Evolutionary conservation across 2,888 invertebrate genomes (phyloP), one percentile per base, ranked within the genome.

Genomic region (Xylota segnis): DNA sequence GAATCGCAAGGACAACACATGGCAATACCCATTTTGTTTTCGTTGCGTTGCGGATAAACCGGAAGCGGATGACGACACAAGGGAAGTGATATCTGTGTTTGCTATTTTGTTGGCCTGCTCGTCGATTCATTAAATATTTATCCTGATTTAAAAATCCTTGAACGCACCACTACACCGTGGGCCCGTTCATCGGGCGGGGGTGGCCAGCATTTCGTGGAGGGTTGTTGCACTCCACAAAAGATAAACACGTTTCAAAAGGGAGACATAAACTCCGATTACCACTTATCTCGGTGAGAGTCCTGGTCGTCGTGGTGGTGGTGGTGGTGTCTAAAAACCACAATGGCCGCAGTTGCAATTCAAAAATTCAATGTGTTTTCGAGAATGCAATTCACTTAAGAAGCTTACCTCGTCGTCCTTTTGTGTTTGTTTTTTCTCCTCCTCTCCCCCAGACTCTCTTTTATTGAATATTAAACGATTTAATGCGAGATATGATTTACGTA

Each of bases 111-210:
- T 63, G 40, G 29, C 16, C 70, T 56, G 16, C 54, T 71, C 58
- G 70, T 34, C 84, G 75, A 81, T 71, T 81, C 84, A 81, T 84
- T 84, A 66, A 84, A 84, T 84, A 84, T 84, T 81, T 81, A 81
- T 81, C 81, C 52, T 70, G 75, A 71, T 84, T 81, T 75, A 65
- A 66, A 71, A 47, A 68, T 74, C 74, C 43, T 56, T 66, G 58
- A 66, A 12, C 45, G 29, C 45, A 45, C 6, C 12, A 9, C 40
- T 18, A 37, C 37, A 40, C 32, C 12, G 27, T 37, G 16, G 12
- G 47, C 18, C 3, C 10, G 18, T 16, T 18, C n/a, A n/a, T 40
- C 27, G 1, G 34, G 45, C 10, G 16, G 2, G 7, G 12, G 27
- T 12, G 52, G 56, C 43, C 59, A 23, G 61, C 43, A 10, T 54